Evolutionary conservation across 2,113 vertebrate genomes (phyloP).

Genomic region (Oreochromis aureus): DNA sequence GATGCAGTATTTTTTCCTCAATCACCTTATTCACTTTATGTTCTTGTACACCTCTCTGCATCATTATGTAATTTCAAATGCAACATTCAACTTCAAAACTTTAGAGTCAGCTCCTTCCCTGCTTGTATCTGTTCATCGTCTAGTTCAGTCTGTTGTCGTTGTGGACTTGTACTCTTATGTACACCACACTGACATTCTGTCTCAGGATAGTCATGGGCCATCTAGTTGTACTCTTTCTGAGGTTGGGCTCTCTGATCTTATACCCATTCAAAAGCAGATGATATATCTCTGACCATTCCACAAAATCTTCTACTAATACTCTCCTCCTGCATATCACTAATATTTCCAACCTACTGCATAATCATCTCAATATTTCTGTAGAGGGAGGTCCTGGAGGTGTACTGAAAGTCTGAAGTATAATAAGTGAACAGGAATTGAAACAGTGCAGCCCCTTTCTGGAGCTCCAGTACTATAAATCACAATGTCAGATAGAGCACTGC

Average conservation of each 20-base stretch:
- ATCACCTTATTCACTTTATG: not conserved
- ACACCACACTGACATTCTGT: not conserved
- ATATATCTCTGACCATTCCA: not conserved
- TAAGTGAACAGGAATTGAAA: not conserved
- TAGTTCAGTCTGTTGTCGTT: not conserved
- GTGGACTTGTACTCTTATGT: not conserved
- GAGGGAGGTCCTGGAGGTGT: not conserved
- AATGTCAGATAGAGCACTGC: not conserved
- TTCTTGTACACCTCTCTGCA: not conserved
- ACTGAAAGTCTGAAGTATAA: not conserved
- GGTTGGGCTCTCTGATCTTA: not conserved
- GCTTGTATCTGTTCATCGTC: not conserved
- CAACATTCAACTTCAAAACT: not conserved
- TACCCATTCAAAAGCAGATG: not conserved
- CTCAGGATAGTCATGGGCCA: not conserved
- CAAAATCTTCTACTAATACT: not conserved
- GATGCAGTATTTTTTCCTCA: not conserved
- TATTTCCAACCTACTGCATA: not conserved
- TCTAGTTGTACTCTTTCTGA: not conserved
- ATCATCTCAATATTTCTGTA: not conserved
- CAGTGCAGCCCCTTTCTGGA: not conserved
- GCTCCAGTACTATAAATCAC: not conserved
- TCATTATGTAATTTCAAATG: not conserved
- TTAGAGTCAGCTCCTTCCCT: not conserved
- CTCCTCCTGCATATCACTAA: not conserved